Evolutionary conservation across 92 coral and sea anemone genomes (phyloP), one percentile per base, ranked within the genome.

Genomic region (Pocillopora meandrina): DNA sequence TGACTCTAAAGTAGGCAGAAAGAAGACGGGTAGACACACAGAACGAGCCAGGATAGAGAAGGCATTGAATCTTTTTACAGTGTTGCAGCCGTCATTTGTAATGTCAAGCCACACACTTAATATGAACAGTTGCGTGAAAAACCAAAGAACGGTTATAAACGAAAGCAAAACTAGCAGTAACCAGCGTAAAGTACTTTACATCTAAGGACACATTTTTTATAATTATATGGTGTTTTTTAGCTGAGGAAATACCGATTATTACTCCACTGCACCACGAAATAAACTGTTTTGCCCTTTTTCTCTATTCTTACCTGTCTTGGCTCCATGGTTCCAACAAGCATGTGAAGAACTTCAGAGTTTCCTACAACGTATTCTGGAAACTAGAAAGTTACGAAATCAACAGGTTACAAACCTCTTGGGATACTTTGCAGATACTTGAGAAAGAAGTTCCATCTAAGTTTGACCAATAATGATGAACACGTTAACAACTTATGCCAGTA

Each of bases 301-400:
- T 35, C n/a, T 8, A 26, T 12, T 63, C 9, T 56, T 16, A 94
- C 98, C 95, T 97, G 99, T 49, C 91, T 85, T 10, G 99, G 99
- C 56, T 94, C 99, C 94, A 95, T 92, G 77, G 85, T 90, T 58
- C 96, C 81, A 12, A 94, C 99, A 75, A 97, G 79, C 89, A 97
- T 86, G 64, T 97, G 99, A n/a, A 97, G 93, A 63, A 97, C 85
- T 20, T 94, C 99, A 71, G 94, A 79, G 78, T 88, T 90, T 12
- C 99, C 99, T 79, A 95, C 95, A 36, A 97, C 98, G 81, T 89
- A 90, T 80, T 97, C 96, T 23, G 97, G 84, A 90, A 97, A 97
- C 98, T 94, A 57, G 35, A 64, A 20, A 65, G 60, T 52, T 9
- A 31, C 5, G 59, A 59, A 36, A 12, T 12, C n/a, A 68, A 2